Evolutionary conservation across 2,888 invertebrate species (phyloP), one percentile per base, ranked within the genome.

Genomic region (Agrypnus murinus): DNA sequence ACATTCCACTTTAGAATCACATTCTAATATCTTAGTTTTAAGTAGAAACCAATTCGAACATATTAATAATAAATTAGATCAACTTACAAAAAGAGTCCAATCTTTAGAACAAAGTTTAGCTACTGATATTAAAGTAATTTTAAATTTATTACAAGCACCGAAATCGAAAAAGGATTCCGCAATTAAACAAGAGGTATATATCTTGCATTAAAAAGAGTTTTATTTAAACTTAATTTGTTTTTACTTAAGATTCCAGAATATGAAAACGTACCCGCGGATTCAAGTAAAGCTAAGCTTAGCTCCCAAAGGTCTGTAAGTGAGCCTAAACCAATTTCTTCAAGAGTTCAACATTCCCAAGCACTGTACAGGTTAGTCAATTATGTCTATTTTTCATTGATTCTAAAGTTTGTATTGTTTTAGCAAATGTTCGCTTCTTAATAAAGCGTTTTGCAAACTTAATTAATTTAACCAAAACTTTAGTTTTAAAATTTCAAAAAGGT

Each of bases 31-130:
- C 77, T 78, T 85, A 79, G 80, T 84, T 77, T 80, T 84, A 79
- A 84, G 81, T 82, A 82, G 82, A 75, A 79, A 79, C 73, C 84
- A 85, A 75, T 83, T 86, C 72, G 88, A 89, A 71, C 87, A 87
- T 77, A 89, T 93, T 77, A 88, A 91, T 80, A 87, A 88, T 71
- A 88, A 92, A 79, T 88, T 94, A 81, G 93, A 93, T 78, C 90
- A 91, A 79, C 86, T 94, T 72, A 89, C 90, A 79, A 88, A 90
- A 81, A 90, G 90, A 76, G 89, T 95, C 75, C 90, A 91, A 53
- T 88, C 90, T 58, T 86, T 95, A 79, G 94, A 95, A 83, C 89
- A 89, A 72, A 91, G 92, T 36, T 89, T 95, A 79, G 91, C 92
- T 17, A 87, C 90, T 7, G 94, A 95, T 82, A 91, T 95, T 76